Base-by-base conservation (phyloP, 2,797 vertebrate genomes). In the Neopelma chrysocephalum region DNA sequence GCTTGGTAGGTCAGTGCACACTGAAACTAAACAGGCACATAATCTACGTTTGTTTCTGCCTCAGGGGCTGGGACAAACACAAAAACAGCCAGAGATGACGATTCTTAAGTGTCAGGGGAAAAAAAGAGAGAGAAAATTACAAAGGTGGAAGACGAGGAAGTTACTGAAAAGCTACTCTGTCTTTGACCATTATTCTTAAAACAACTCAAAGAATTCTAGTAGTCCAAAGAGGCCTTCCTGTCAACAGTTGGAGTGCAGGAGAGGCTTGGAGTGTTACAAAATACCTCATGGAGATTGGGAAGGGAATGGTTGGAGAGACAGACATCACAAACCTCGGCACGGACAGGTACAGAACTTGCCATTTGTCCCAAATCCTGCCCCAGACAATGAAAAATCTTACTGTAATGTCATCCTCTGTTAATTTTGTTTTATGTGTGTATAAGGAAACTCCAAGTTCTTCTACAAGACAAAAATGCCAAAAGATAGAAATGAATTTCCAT, bases 401-500 rank as follows among this genome's bases (percentile, higher is more conserved):
- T 65, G 3, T 20, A 62, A 36, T 10, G 7, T 48, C 65, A 58
- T 16, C n/a, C 42, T 45, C 75, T 7, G 1, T 69, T 48, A 15
- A 29, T 56, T 50, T 65, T 38, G 12, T 8, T 2, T 9, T 51
- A 17, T 11, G 3, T 12, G 6, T 32, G 66, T 69, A 15, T 16
- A 50, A 69, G 16, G 38, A 84, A 76, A 89, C 25, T 61, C 16
- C 9, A 3, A 42, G 73, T 48, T 73, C 11, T 62, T 27, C 72
- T 15, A 18, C 15, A 70, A 68, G 45, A 60, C 32, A 51, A 53
- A 73, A 53, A 48, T 11, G n/a, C 29, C 61, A 31, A 51, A 61
- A 76, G 66, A 15, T 1, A 17, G 42, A 64, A 83, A 45, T 0
- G 0, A 85, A 72, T 42, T 26, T 40, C 21, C 2, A 4, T 2